Evolutionary conservation across 2,797 vertebrate genomes (phyloP).

Genomic region (Melanotaenia pygmaea): DNA sequence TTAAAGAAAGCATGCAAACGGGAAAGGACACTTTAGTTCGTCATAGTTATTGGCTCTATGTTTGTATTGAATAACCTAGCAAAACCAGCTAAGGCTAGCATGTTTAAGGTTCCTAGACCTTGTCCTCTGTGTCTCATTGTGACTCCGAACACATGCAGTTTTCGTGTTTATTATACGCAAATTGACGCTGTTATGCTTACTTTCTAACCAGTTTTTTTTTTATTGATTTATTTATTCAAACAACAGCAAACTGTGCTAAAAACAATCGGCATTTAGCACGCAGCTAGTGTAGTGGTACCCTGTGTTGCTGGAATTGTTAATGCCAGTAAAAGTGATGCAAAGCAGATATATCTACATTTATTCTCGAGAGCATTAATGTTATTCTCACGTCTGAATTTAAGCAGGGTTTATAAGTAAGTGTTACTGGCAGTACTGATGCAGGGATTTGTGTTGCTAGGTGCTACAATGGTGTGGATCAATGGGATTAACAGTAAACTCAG

Average conservation of each 20-base stretch:
- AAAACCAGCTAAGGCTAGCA: constrained; percentile 39
- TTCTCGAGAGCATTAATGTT: too few species aligned
- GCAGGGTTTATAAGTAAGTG: too few species aligned
- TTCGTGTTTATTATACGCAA: neutral
- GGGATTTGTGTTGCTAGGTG: too few species aligned
- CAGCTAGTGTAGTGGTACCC: neutral
- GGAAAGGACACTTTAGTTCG: neutral
- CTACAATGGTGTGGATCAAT: too few species aligned
- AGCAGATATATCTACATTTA: neutral
- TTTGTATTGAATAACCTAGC: constrained; percentile 2
- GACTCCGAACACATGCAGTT: neutral
- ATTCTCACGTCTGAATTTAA: neutral
- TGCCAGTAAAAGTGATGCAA: neutral
- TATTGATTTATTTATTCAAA: accelerated
- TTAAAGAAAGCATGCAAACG: neutral
- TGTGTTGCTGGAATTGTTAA: neutral
- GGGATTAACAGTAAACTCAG: too few species aligned
- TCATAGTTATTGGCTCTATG: neutral
- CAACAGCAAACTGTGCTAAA: constrained; percentile 48
- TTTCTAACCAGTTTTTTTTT: neutral
- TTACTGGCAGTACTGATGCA: too few species aligned
- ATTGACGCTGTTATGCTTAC: accelerated
- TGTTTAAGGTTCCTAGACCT: neutral
- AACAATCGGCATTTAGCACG: constrained; percentile 31
- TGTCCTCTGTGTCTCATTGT: neutral